Evolutionary conservation across 2,113 vertebrate species (phyloP), one percentile per base, ranked within the genome.

Genomic region (Prolemur simus): DNA sequence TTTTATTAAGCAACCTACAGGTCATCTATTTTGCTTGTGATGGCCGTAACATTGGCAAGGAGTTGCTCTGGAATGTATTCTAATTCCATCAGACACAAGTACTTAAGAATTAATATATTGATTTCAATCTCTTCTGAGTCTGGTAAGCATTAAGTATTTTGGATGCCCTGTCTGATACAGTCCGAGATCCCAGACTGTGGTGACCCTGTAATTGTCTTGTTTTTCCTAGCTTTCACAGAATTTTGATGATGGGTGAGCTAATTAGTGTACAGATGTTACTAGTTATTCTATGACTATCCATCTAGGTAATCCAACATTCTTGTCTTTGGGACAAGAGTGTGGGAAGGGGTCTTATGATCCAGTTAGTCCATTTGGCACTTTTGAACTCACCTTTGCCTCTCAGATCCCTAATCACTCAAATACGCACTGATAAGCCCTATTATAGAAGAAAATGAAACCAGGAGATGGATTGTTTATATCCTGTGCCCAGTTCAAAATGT

Each of bases 311-410:
- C 23, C 56, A 90, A 25, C 54, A 49, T 90, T 89, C 25, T 17
- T 54, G 15, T 54, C 52, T 94, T 49, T 83, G 39, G 29, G 17
- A 64, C 14, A 83, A 42, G 86, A 64, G 64, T 64, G 87, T 90
- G 17, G 3, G 83, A 81, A 76, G 47, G 1, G 3, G 34, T 89
- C 54, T 91, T 56, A 37, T 23, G 7, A 74, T 32, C 4, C 73
- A 89, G 29, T 80, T 56, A 76, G 73, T 85, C 32, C 9, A 25
- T 63, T 74, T 74, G n/a, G 45, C 63, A 60, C 0, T 49, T 95
- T 78, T 81, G 29, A 96, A 89, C 49, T 94, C 20, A 58, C 4
- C 27, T 85, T 95, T 92, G 39, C 56, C 20, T 92, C 39, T 74
- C 78, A 47, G 27, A 8, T 80, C 5, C 23, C 84, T 78, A 37